Conservation (phyloP, 2,113 vertebrate species). For the Mellivora capensis region DNA sequence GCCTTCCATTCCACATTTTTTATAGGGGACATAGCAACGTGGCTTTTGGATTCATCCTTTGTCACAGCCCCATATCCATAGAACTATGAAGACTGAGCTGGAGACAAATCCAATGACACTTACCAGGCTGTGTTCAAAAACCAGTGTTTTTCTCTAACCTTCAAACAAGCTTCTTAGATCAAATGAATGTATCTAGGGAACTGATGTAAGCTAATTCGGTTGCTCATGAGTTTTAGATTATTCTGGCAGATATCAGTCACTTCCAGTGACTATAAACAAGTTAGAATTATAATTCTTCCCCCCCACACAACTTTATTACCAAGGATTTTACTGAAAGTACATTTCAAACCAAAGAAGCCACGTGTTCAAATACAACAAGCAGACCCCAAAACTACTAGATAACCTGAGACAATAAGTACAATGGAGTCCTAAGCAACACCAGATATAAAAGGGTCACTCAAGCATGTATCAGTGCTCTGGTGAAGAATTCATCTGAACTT, state of each 20-base stretch:
- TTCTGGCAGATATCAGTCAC: neutral
- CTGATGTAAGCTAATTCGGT: neutral
- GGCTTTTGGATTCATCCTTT: neutral
- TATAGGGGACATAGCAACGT: neutral
- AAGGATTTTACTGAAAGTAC: neutral
- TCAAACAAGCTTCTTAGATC: neutral
- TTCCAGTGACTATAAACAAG: neutral
- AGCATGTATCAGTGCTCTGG: neutral
- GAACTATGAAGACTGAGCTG: neutral
- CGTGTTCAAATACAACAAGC: neutral
- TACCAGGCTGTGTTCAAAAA: neutral
- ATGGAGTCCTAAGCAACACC: neutral
- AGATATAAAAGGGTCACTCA: neutral
- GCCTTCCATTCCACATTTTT: neutral
- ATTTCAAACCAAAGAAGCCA: neutral
- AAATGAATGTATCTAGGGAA: neutral
- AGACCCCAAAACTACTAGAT: neutral
- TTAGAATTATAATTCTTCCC: neutral
- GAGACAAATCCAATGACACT: neutral
- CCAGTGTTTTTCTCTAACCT: neutral
- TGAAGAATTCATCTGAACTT: neutral
- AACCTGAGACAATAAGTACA: neutral
- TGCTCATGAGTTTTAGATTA: neutral
- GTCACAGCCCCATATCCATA: neutral
- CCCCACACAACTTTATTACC: neutral